Evolutionary conservation across 2,797 vertebrate species (phyloP).

Genomic region (Tokudaia tokunoshimensis): DNA sequence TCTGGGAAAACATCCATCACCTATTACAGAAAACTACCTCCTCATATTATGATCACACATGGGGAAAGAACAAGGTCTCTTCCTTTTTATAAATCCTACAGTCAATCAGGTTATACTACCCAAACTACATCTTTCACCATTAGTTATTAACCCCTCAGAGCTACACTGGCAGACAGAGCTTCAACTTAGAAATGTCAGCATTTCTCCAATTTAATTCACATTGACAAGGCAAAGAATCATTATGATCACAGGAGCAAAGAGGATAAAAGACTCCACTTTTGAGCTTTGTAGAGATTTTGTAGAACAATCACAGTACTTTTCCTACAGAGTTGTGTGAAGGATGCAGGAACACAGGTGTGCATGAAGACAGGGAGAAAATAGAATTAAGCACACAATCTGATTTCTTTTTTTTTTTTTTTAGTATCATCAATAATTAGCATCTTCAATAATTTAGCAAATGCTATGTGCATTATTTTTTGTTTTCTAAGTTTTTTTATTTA

Average conservation of each 20-base stretch:
- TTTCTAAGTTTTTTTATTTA: too few relatives aligned
- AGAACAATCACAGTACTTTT: not conserved
- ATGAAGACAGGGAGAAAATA: not conserved
- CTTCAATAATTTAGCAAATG: too few relatives aligned
- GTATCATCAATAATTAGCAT: too few relatives aligned
- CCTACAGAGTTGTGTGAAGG: not conserved
- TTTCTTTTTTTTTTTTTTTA: not conserved
- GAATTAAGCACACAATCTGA: accelerated
- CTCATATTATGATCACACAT: not conserved
- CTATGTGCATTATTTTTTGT: too few relatives aligned
- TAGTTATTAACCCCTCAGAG: not conserved
- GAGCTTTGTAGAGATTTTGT: not conserved
- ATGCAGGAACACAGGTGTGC: accelerated
- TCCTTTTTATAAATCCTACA: not conserved
- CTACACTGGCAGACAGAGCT: not conserved
- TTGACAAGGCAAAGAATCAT: constrained; percentile 8
- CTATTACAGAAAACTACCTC: not conserved
- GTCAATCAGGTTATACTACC: not conserved
- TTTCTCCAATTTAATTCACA: not conserved
- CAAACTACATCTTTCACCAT: not conserved
- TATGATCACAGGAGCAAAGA: not conserved
- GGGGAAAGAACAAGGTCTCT: not conserved
- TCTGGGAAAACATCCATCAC: not conserved
- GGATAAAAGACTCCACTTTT: not conserved
- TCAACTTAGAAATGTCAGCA: not conserved